These are phyloP conservation scores for Rhodinocichla rosea DNA, from an alignment of 2,113 vertebrate genomes.

Conservation along the genomic window DNA sequence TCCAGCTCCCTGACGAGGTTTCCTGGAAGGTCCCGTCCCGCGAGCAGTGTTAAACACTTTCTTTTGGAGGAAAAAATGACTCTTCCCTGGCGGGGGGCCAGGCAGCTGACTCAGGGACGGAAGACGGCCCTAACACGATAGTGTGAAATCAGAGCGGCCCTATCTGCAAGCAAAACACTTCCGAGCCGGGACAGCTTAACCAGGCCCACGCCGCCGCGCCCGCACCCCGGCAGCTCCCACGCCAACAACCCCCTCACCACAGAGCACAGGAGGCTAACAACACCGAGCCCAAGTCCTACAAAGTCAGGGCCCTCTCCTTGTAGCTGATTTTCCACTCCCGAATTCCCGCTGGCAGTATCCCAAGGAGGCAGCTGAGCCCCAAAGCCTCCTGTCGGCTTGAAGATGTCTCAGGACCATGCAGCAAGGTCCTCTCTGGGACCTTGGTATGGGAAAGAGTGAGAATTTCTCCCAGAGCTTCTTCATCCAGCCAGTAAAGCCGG, in stretches of 20 bases:
- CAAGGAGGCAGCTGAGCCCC: neutral
- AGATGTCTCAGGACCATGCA: neutral
- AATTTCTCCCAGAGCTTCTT: neutral
- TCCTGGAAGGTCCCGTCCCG: conserved; percentile 45
- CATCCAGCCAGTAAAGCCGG: neutral
- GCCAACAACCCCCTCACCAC: fast-evolving
- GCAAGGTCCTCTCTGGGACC: neutral
- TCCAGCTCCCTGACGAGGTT: conserved; percentile 36
- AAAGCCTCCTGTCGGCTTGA: neutral
- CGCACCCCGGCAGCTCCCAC: fast-evolving
- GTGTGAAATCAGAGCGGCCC: conserved; percentile 62
- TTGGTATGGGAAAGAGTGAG: neutral
- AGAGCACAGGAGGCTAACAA: neutral
- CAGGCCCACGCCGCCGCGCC: fast-evolving
- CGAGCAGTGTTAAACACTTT: conserved; percentile 53
- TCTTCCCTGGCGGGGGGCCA: conserved; percentile 63
- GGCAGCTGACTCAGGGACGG: conserved; percentile 67
- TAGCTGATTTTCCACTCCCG: neutral
- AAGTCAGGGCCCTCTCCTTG: neutral
- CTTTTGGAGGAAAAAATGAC: conserved; percentile 77
- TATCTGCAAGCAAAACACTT: conserved; percentile 66
- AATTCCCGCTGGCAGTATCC: neutral
- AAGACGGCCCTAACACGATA: conserved; percentile 60
- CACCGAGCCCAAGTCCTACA: neutral
- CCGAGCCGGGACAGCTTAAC: neutral